Base-by-base conservation (phyloP, 2,113 vertebrate genomes). In the Tychaedon coryphoeus region DNA sequence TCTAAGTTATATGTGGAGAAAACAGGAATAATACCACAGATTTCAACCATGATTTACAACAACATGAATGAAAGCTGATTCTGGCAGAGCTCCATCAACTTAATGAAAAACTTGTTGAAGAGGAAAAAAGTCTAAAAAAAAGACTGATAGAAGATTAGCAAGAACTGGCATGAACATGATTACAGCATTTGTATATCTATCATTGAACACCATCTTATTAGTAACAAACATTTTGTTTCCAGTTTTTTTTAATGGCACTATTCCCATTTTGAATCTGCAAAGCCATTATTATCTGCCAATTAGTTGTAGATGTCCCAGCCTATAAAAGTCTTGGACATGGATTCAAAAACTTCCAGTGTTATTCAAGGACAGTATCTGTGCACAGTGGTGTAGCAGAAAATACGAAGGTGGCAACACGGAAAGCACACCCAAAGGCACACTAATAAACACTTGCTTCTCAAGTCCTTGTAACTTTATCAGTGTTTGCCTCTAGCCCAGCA, bases 21-120 rank as follows among this genome's bases (percentile, higher is more conserved):
- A 95, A 69, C 19, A 89, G 58, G n/a, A 91, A 92, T 90, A 94
- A 95, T 90, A 90, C 34, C 45, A 54, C 54, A 91, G 53, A 50
- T 86, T 96, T 95, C 69, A 89, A 50, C 38, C 33, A 38, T 78
- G 54, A 95, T 95, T 97, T 95, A 92, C 62, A 95, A 51, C 10
- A 19, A 73, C 56, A 50, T 85, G 66, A 92, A 93, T 85, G 70
- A 96, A 93, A 94, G 72, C 50, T 90, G 42, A 88, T 53, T 57
- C 94, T 97, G 96, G 95, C 91, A 91, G 56, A 85, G 19, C 16
- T 93, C 94, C 89, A 91, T 79, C 38, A 82, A 34, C 42, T 95
- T 96, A 95, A 96, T 95, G 89, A 92, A 95, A 92, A 88, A 65
- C 50, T 92, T 81, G 66, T 33, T 87, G 58, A 95, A 86, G 75